Conservation (phyloP, 64 coral and sea anemone species). For the Stichodactyla mertensii region DNA sequence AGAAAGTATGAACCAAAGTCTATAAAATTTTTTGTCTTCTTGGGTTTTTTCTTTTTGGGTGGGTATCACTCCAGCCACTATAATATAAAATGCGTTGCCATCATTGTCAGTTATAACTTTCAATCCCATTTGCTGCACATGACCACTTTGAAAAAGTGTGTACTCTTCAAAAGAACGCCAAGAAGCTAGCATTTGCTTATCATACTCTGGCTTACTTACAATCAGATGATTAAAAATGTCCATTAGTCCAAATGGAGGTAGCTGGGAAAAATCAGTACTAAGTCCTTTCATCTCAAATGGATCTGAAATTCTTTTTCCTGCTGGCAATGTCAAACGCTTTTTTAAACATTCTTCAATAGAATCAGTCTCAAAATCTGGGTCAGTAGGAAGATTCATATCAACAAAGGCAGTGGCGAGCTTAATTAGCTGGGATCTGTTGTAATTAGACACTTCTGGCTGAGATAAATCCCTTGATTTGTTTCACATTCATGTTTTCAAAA, state of each 20-base stretch:
- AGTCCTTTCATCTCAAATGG: slow-evolving; percentile 50
- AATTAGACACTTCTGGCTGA: slow-evolving; percentile 27
- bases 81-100: slow-evolving; percentile 41
- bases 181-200: slow-evolving; percentile 64
- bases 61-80: slow-evolving; percentile 52
- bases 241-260: slow-evolving; percentile 47
- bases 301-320: slow-evolving; percentile 36
- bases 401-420: slow-evolving; percentile 34
- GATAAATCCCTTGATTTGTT: slow-evolving; percentile 47
- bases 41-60: slow-evolving; percentile 44
- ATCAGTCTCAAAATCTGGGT: slow-evolving; percentile 68
- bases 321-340: slow-evolving; percentile 57
- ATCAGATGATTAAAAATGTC: slow-evolving; percentile 68
- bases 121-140: slow-evolving; percentile 26
- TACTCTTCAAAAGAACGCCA: slow-evolving; percentile 84
- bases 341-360: slow-evolving; percentile 48
- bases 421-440: slow-evolving; percentile 44
- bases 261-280: slow-evolving; percentile 40
- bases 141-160: slow-evolving; percentile 43
- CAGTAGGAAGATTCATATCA: slow-evolving; percentile 40
- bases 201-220: slow-evolving; percentile 54
- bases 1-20: no score
- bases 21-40: no score
- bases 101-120: slow-evolving; percentile 49
- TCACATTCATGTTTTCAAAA: slow-evolving; percentile 47